Percentiles rank a stretch among this genome's conserved stretches.
These are phyloP conservation scores for Danio rerio DNA, from an alignment of 2,113 vertebrate species.

Conservation along the genomic window DNA sequence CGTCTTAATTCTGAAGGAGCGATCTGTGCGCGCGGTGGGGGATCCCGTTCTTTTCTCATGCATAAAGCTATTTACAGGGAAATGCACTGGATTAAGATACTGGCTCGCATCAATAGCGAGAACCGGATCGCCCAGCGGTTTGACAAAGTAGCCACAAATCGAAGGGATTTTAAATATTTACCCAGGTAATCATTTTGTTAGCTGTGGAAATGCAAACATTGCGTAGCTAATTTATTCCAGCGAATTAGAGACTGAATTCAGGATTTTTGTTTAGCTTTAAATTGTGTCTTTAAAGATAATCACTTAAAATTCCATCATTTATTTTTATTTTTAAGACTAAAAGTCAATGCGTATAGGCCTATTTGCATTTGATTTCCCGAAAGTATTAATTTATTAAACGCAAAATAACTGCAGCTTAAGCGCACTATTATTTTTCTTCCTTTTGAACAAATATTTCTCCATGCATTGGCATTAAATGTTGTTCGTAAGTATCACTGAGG, in stretches of 20 bases:
- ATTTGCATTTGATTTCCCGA: too few species aligned
- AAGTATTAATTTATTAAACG: not conserved
- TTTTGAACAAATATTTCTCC: too few species aligned
- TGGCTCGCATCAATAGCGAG: slow-evolving; percentile 69
- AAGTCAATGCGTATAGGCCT: too few species aligned
- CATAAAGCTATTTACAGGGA: slow-evolving; percentile 79
- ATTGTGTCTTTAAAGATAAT: too few species aligned
- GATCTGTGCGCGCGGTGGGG: slow-evolving; percentile 37
- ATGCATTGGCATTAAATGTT: not conserved
- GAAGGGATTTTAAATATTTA: slow-evolving; percentile 77
- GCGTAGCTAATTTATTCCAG: slow-evolving; percentile 53
- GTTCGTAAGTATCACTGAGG: not conserved
- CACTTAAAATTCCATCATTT: not conserved
- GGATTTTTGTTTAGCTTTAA: slow-evolving; percentile 16
- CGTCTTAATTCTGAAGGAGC: slow-evolving; percentile 31
- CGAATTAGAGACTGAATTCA: slow-evolving; percentile 52
- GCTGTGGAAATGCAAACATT: slow-evolving; percentile 68
- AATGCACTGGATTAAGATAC: slow-evolving; percentile 80
- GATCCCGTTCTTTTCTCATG: slow-evolving; percentile 74
- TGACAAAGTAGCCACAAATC: slow-evolving; percentile 71
- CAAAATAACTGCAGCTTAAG: not conserved
- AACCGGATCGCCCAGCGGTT: slow-evolving; percentile 65
- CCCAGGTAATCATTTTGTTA: slow-evolving; percentile 74
- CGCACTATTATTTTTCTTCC: not conserved
- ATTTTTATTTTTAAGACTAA: not conserved